Conservation (phyloP, 2,113 vertebrate genomes). For the Argyrosomus japonicus region DNA sequence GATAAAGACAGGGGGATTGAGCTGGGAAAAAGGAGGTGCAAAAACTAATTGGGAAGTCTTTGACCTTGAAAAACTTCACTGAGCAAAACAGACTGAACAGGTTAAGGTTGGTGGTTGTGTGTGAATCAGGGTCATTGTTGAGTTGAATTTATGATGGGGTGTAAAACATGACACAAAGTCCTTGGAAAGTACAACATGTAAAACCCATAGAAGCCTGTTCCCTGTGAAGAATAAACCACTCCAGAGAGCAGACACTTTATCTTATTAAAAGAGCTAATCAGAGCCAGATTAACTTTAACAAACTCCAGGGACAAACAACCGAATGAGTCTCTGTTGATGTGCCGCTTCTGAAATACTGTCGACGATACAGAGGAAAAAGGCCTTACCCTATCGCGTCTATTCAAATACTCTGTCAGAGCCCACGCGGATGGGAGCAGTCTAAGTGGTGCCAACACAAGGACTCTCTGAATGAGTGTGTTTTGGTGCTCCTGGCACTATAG, state of each 20-base stretch:
- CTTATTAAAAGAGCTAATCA: slow-evolving; percentile 64
- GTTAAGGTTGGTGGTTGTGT: slow-evolving; percentile 31
- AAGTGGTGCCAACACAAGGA: slow-evolving; percentile 51
- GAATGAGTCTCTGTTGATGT: slow-evolving; percentile 15
- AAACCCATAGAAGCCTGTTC: slow-evolving; percentile 32
- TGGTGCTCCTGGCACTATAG: slow-evolving; percentile 45
- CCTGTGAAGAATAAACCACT: slow-evolving; percentile 52
- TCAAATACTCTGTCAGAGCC: slow-evolving; percentile 25
- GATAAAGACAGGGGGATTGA: slow-evolving; percentile 11
- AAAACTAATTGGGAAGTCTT: slow-evolving; percentile 52
- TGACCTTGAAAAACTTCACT: slow-evolving; percentile 73
- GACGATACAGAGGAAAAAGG: slow-evolving; percentile 3
- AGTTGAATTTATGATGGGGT: slow-evolving; percentile 71
- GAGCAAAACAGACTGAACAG: slow-evolving; percentile 40
- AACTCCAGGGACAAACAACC: slow-evolving; percentile 60
- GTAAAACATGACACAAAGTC: slow-evolving; percentile 70
- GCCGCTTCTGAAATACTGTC: slow-evolving; percentile 26
- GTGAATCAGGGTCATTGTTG: slow-evolving; percentile 62
- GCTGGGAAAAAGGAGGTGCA: neutral
- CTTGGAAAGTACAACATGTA: slow-evolving; percentile 62
- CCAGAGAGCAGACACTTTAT: slow-evolving; percentile 42
- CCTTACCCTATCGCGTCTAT: slow-evolving; percentile 10
- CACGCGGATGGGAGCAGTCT: slow-evolving; percentile 17
- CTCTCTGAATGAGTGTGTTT: slow-evolving; percentile 48
- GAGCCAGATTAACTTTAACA: slow-evolving; percentile 59